phyloP scores from a whole-genome alignment of 2,113 vertebrate species.

The Mastomys natalensis region DNA sequence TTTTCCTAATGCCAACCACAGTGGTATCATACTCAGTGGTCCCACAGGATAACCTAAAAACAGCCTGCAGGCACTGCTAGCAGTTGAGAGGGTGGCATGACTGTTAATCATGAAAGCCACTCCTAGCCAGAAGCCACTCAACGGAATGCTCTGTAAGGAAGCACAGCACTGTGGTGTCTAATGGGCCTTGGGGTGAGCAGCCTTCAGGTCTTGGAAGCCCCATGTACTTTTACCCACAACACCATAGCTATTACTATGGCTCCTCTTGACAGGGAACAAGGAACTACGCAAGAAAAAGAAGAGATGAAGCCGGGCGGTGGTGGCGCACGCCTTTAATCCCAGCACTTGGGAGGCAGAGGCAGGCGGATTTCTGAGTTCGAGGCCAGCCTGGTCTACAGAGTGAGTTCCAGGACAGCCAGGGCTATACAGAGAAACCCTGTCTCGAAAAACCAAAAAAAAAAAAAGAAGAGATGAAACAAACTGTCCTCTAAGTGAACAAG shows the following conservation, averaged over 20 bases:
- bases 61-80: too few relatives aligned
- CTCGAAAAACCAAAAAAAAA: too few relatives aligned
- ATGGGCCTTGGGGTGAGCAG: background rate
- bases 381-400: too few relatives aligned
- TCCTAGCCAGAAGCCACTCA: background rate
- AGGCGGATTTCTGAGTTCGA: too few relatives aligned
- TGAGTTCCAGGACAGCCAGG: too few relatives aligned
- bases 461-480: constrained; percentile 63
- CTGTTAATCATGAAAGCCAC: background rate
- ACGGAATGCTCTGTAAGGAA: background rate
- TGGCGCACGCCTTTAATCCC: too few relatives aligned
- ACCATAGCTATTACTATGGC: background rate
- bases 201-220: background rate
- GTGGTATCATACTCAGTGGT: background rate
- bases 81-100: background rate
- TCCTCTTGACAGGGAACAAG: constrained; percentile 54
- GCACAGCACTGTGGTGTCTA: background rate
- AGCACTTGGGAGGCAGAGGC: too few relatives aligned
- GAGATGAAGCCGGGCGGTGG: too few relatives aligned
- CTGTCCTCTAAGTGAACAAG: constrained; percentile 43
- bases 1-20: background rate
- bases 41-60: background rate
- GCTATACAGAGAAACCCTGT: too few relatives aligned
- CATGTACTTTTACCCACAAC: background rate
- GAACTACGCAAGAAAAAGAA: constrained; percentile 45